A percentile compares a stretch with the other conserved stretches of the same genome.
phyloP scores from a whole-genome alignment of 2,888 invertebrate species.

The Idaea straminata region DNA sequence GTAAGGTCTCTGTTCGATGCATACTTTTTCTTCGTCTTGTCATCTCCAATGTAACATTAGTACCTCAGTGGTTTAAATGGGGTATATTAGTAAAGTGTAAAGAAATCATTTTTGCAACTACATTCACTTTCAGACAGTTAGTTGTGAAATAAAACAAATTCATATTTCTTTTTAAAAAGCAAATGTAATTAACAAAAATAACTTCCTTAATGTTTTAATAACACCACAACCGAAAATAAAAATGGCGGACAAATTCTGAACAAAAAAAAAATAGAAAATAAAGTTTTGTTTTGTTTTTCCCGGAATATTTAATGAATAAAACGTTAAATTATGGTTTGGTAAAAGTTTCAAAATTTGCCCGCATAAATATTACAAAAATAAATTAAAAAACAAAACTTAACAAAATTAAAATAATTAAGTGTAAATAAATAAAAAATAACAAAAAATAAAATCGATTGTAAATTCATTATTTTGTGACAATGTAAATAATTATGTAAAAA shows the following conservation, averaged over 20 bases:
- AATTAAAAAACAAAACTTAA: too few relatives aligned
- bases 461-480: too few relatives aligned
- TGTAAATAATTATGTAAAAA: too few relatives aligned
- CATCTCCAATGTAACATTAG: too few relatives aligned
- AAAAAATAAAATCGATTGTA: conserved; percentile 5
- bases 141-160: conserved; percentile 72
- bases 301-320: not conserved
- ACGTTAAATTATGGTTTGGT: not conserved
- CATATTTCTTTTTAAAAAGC: conserved; percentile 51
- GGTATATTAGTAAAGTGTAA: conserved; percentile 38
- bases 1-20: too few relatives aligned
- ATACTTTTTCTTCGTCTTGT: too few relatives aligned
- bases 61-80: conserved; percentile 10
- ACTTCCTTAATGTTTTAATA: conserved; percentile 34
- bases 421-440: not conserved
- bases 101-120: conserved; percentile 66
- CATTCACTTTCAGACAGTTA: conserved; percentile 78
- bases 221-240: conserved; percentile 21
- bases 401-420: conserved; percentile 5
- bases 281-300: not conserved
- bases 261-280: not conserved
- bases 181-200: conserved; percentile 79
- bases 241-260: conserved; percentile 11
- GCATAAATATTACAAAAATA: not conserved
- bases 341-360: not conserved